These are phyloP conservation scores for Leptinotarsa rubiginosa DNA, from an alignment of 2,888 invertebrate species.

Conservation along the genomic window DNA sequence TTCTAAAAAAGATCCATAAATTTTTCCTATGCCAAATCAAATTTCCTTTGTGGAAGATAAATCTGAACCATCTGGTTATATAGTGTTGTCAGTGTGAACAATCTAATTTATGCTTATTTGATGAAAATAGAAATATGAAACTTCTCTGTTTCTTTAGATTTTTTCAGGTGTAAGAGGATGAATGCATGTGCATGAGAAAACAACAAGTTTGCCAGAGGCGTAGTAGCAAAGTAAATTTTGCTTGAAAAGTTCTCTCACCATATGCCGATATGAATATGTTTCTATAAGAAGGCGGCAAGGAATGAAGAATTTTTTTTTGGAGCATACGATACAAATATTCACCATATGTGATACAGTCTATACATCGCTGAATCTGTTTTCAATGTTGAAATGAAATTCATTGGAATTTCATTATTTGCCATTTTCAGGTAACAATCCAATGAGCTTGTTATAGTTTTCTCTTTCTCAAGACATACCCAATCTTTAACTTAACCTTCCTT, in stretches of 20 bases:
- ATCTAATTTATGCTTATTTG: conserved; percentile 46
- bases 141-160: conserved; percentile 35
- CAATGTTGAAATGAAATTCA: no score
- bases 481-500: no score
- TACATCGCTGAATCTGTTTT: no score
- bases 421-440: no score
- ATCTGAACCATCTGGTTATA: conserved; percentile 37
- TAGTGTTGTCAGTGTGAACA: conserved; percentile 44
- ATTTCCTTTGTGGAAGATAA: conserved; percentile 28
- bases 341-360: no score
- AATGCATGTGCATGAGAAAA: conserved; percentile 35
- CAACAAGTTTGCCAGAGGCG: conserved; percentile 13
- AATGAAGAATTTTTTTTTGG: no score
- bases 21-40: conserved; percentile 12
- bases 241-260: not conserved
- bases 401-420: no score
- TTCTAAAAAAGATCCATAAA: not conserved
- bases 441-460: no score
- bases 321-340: no score
- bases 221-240: not conserved
- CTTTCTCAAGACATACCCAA: no score
- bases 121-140: conserved; percentile 45
- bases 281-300: no score
- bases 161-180: conserved; percentile 33
- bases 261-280: not conserved